Conservation (phyloP, 2,797 vertebrate species). For the Liparis tanakae region DNA sequence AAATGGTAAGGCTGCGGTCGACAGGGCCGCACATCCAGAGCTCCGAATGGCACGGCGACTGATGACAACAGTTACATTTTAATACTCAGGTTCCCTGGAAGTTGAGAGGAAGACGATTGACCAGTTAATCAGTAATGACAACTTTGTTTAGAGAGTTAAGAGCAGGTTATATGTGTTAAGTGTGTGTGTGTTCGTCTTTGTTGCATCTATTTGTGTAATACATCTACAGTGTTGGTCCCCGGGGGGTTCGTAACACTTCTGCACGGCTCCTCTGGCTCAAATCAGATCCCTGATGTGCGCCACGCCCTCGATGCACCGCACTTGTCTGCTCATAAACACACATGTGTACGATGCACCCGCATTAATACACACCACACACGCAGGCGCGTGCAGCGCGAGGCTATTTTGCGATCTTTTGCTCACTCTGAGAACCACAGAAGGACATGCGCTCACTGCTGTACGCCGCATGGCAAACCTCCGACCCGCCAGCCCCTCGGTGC, state of each 20-base stretch:
- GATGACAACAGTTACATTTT: slow-evolving; percentile 26
- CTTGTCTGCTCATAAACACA: slow-evolving; percentile 8
- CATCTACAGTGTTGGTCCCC: slow-evolving; percentile 34
- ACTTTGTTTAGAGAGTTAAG: slow-evolving; percentile 1
- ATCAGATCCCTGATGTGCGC: slow-evolving; percentile 30
- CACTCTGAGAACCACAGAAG: background rate
- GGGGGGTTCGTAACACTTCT: slow-evolving; percentile 1
- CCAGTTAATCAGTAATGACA: background rate
- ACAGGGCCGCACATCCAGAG: slow-evolving; percentile 14
- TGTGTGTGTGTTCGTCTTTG: background rate
- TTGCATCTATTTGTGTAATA: slow-evolving; percentile 22
- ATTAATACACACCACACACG: background rate
- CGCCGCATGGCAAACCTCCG: background rate
- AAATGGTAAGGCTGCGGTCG: slow-evolving; percentile 10
- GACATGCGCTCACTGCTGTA: background rate
- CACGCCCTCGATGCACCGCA: slow-evolving; percentile 7
- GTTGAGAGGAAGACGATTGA: background rate
- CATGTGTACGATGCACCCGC: background rate
- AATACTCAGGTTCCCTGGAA: slow-evolving; percentile 6
- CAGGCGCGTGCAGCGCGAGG: background rate
- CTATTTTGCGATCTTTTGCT: background rate
- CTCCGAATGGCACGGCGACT: slow-evolving; percentile 9
- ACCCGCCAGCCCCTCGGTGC: background rate
- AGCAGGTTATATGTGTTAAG: background rate
- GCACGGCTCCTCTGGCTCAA: slow-evolving; percentile 24